phyloP scores from a whole-genome alignment of 2,113 vertebrate species.

The Candoia aspera region DNA sequence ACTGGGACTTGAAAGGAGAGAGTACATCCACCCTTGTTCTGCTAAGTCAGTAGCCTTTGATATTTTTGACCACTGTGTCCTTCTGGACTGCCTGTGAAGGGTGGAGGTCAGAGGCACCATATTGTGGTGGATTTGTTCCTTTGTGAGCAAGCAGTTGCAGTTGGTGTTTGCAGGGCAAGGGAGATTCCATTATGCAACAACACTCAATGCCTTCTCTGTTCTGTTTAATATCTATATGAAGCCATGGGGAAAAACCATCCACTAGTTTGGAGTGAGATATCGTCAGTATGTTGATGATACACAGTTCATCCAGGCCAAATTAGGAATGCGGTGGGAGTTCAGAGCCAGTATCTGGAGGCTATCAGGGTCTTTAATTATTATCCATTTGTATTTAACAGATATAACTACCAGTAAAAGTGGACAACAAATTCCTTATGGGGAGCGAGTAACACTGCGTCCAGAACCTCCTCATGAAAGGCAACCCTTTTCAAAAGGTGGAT shows the following conservation, averaged over 20 bases:
- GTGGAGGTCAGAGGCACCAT: not conserved
- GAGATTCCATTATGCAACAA: not conserved
- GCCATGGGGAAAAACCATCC: not conserved
- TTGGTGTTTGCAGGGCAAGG: not conserved
- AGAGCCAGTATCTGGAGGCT: not conserved
- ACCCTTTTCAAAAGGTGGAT: constrained; percentile 89
- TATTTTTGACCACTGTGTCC: not conserved
- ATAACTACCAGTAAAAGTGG: constrained; percentile 86
- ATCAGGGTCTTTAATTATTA: constrained; percentile 18
- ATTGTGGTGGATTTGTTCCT: not conserved
- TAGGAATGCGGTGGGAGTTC: not conserved
- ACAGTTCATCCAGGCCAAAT: not conserved
- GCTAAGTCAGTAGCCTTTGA: not conserved
- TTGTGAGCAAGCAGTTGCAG: not conserved
- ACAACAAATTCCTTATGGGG: constrained; percentile 89
- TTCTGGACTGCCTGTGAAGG: not conserved
- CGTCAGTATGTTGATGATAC: not conserved
- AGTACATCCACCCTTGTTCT: not conserved
- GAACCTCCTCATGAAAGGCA: constrained; percentile 85
- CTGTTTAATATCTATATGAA: not conserved
- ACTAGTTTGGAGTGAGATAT: not conserved
- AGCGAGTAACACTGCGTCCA: constrained; percentile 91
- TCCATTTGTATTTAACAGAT: constrained; percentile 67
- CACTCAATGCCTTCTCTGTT: not conserved
- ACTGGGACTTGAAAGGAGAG: not conserved